A percentile compares a stretch with the other conserved stretches of the same genome.
Conservation (phyloP, 2,113 vertebrate species). For the Athene cunicularia region DNA sequence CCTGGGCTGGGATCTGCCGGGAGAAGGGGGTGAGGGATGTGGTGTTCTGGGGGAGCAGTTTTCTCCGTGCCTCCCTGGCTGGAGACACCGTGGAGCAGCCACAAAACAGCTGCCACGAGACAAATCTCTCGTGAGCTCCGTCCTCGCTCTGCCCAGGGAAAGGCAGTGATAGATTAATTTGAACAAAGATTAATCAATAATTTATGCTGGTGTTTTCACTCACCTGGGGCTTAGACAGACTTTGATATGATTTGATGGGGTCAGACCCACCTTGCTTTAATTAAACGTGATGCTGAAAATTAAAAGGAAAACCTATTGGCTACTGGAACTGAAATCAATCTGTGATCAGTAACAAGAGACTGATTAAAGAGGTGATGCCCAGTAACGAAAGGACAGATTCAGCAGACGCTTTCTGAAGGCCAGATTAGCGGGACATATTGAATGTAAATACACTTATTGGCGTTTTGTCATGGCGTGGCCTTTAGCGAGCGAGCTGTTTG, state of each 20-base stretch:
- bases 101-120: neutral
- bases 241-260: conserved; percentile 70
- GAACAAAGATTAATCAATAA: conserved; percentile 69
- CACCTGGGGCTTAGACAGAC: neutral
- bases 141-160: neutral
- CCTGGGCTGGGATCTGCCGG: neutral
- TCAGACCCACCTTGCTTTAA: conserved; percentile 67
- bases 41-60: neutral
- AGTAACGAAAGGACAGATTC: neutral
- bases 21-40: neutral
- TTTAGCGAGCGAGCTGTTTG: conserved; percentile 34
- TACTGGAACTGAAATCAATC: conserved; percentile 19
- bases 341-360: conserved; percentile 35
- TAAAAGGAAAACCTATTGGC: conserved; percentile 54
- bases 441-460: conserved; percentile 44
- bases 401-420: conserved; percentile 4
- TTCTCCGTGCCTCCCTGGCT: neutral
- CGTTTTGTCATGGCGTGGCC: conserved; percentile 60
- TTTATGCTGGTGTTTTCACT: conserved; percentile 67
- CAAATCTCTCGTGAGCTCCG: neutral
- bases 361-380: conserved; percentile 24
- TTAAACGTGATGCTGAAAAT: conserved; percentile 74
- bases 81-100: neutral
- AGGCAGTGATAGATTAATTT: conserved; percentile 71
- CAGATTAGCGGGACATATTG: conserved; percentile 21